Evolutionary conservation across 2,888 invertebrate species (phyloP).

Genomic region (Baronia brevicornis): DNA sequence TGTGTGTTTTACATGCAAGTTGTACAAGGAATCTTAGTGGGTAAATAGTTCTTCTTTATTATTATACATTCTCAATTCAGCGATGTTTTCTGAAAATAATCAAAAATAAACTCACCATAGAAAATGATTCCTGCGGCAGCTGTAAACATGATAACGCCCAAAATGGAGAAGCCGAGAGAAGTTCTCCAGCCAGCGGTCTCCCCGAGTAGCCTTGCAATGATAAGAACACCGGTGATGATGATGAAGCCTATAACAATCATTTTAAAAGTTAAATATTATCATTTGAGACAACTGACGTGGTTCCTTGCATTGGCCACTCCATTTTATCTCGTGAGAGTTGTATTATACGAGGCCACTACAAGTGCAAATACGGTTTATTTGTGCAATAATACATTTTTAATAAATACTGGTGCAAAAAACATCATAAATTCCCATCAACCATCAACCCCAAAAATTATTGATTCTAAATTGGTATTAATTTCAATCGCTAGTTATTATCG

Average conservation of each 20-base stretch:
- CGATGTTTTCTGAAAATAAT: too few relatives aligned
- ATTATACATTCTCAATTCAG: not conserved
- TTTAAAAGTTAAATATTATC: not conserved
- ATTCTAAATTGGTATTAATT: too few relatives aligned
- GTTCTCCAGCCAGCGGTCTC: constrained; percentile 80
- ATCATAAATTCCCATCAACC: too few relatives aligned
- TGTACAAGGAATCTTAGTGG: not conserved
- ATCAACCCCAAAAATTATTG: too few relatives aligned
- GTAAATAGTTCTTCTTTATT: not conserved
- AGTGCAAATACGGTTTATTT: too few relatives aligned
- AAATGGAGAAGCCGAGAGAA: constrained; percentile 76
- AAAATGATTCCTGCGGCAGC: constrained; percentile 80
- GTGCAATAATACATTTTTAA: too few relatives aligned
- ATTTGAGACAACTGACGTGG: constrained; percentile 6
- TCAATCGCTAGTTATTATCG: too few relatives aligned
- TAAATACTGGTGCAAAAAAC: too few relatives aligned
- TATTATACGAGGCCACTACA: too few relatives aligned
- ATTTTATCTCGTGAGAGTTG: not conserved
- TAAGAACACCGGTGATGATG: constrained; percentile 77
- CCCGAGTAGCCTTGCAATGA: constrained; percentile 76
- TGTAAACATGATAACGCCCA: constrained; percentile 78
- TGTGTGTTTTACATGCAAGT: too few relatives aligned
- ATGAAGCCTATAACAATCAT: constrained; percentile 73
- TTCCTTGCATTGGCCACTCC: not conserved
- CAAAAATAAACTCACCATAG: constrained; percentile 46